A percentile compares a stretch with the other conserved stretches of the same genome.
Evolutionary conservation across 2,888 invertebrate species (phyloP).

Genomic region (Eupithecia centaureata): DNA sequence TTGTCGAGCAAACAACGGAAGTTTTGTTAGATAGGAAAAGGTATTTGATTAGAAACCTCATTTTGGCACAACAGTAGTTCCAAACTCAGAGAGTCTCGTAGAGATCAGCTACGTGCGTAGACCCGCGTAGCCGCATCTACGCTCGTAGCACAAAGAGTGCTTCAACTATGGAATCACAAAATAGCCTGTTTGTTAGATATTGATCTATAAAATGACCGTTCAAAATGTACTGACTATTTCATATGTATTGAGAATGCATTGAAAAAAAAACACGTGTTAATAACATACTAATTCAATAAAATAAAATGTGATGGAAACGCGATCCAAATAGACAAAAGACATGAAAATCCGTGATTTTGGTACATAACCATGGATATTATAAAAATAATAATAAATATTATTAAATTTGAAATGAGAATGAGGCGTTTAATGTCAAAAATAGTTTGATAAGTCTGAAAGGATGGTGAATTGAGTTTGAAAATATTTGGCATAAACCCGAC

Average conservation of each 20-base stretch:
- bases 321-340: too few species aligned
- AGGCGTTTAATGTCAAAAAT: too few species aligned
- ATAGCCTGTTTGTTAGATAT: not conserved
- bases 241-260: not conserved
- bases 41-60: constrained; percentile 3
- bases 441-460: too few species aligned
- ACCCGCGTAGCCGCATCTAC: constrained; percentile 9
- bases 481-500: too few species aligned
- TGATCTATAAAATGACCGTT: not conserved
- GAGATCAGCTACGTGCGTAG: constrained; percentile 17
- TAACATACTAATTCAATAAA: too few species aligned
- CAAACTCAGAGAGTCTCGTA: constrained; percentile 10
- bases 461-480: too few species aligned
- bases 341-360: too few species aligned
- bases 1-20: constrained; percentile 3
- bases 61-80: constrained; percentile 5
- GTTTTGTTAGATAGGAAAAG: constrained; percentile 5
- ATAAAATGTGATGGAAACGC: too few species aligned
- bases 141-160: constrained; percentile 2
- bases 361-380: not conserved
- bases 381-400: not conserved
- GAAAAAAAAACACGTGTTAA: not conserved
- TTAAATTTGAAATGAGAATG: not conserved
- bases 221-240: not conserved
- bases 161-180: not conserved